Evolutionary conservation across 1,140 invertebrate genomes (phyloP).

Genomic region (Varroa destructor): DNA sequence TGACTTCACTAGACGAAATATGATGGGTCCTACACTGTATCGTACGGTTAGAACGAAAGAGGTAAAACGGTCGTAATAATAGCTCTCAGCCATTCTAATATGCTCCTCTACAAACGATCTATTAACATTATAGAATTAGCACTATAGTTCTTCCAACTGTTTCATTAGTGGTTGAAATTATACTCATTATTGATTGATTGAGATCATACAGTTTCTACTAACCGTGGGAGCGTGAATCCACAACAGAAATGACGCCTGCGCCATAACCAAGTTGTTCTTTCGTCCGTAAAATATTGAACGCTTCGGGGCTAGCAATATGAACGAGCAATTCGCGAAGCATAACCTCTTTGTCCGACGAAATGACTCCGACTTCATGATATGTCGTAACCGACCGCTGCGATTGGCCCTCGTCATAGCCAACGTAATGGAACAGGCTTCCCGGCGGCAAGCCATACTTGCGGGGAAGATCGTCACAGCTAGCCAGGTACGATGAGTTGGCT

Average conservation of each 20-base stretch:
- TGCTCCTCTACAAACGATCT: too few relatives aligned
- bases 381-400: constrained; percentile 16
- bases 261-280: constrained; percentile 17
- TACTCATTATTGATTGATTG: too few relatives aligned
- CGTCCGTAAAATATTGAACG: constrained; percentile 15
- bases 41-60: too few relatives aligned
- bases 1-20: too few relatives aligned
- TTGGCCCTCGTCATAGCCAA: constrained; percentile 22
- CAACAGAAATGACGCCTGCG: constrained; percentile 5
- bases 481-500: not conserved
- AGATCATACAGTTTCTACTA: not conserved
- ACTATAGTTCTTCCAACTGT: too few relatives aligned
- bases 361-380: constrained; percentile 10
- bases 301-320: constrained; percentile 17
- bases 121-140: too few relatives aligned
- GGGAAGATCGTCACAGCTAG: constrained; percentile 18
- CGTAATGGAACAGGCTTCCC: constrained; percentile 19
- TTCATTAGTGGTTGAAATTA: too few relatives aligned
- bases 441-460: constrained; percentile 9
- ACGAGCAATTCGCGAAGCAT: constrained; percentile 19
- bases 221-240: constrained; percentile 7
- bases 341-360: constrained; percentile 6
- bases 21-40: too few relatives aligned
- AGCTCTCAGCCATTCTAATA: too few relatives aligned
- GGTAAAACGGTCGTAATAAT: too few relatives aligned